Evolutionary conservation across 2,888 invertebrate species (phyloP), one percentile per base, ranked within the genome.

Genomic region (Drosophila diplacantha): DNA sequence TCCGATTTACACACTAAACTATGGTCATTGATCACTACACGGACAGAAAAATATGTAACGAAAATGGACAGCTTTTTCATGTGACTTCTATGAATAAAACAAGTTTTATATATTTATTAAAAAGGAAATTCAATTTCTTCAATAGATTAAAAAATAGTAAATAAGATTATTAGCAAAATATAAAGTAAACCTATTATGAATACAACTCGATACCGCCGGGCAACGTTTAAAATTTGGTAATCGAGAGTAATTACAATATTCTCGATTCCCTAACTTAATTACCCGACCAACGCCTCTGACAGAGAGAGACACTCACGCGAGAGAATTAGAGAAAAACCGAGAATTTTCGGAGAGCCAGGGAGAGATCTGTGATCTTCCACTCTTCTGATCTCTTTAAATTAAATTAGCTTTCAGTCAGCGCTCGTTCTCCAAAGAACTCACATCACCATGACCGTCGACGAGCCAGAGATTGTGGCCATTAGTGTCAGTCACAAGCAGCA

Each of bases 401-500:
- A 14, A 49, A 61, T 63, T 57, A 31, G 51, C 47, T 34, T 65
- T 75, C 47, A 75, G 75, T 75, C 47, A 38, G 59, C 37, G 55
- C 24, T n/a, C 57, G 37, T 31, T 34, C 46, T 39, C 44, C 50
- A 24, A 29, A 24, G 63, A 35, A 55, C 12, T 44, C 65, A 47
- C 65, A 78, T 41, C 43, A 14, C 20, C 58, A 83, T 84, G 85
- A 61, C 69, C 29, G 56, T 71, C 16, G 74, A 73, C 5, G 83
- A 83, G 59, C 76, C 64, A 37, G 74, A 75, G 51, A 58, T 72
- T 12, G 63, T 79, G 29, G 65, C 79, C 37, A 62, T 73, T 1
- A 69, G 64, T 52, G 68, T 82, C 31, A 59, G 53, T n/a, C 70
- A 43, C 26, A 75, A 73, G 8, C 68, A 80, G 1, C 71, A 78